Conservation (phyloP, 2,797 vertebrate genomes). For the Hydrocynus forskahlii region DNA sequence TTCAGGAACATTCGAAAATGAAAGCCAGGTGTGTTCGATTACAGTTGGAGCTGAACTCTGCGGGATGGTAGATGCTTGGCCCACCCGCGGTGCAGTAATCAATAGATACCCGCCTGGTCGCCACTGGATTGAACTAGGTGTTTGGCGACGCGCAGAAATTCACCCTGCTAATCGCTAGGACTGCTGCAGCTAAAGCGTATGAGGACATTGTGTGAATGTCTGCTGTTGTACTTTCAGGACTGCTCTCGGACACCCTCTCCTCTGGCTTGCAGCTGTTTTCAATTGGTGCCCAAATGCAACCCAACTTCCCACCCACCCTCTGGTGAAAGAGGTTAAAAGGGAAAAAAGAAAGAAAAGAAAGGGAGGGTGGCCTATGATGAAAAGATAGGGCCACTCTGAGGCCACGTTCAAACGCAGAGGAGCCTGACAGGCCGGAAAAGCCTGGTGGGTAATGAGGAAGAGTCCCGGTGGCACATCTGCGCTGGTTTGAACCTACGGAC, state of each 20-base stretch:
- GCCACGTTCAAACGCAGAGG: slow-evolving; percentile 55
- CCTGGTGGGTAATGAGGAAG: slow-evolving; percentile 59
- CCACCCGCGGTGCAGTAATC: slow-evolving; percentile 1
- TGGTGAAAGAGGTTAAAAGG: slow-evolving; percentile 64
- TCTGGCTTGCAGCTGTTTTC: slow-evolving; percentile 65
- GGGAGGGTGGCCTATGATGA: slow-evolving; percentile 65
- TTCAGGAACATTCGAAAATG: slow-evolving; percentile 35
- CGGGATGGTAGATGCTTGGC: slow-evolving; percentile 8
- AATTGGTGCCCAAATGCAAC: slow-evolving; percentile 66
- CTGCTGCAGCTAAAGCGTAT: not conserved
- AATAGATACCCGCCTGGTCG: slow-evolving; percentile 13
- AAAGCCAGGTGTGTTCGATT: slow-evolving; percentile 44
- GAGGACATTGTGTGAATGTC: not conserved
- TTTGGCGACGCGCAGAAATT: not conserved
- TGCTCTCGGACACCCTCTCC: slow-evolving; percentile 25
- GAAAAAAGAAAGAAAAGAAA: slow-evolving; percentile 12
- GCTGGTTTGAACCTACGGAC: slow-evolving; percentile 35
- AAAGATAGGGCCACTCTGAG: slow-evolving; percentile 63
- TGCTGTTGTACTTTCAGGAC: not conserved
- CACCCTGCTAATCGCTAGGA: not conserved
- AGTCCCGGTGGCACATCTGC: slow-evolving; percentile 53
- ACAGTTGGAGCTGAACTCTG: slow-evolving; percentile 32
- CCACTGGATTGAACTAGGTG: not conserved
- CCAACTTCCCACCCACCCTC: slow-evolving; percentile 64
- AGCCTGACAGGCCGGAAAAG: slow-evolving; percentile 48